Percentiles rank a stretch among this genome's conserved stretches.
Evolutionary conservation across 2,113 vertebrate species (phyloP).

Genomic region (Peromyscus polionotus): DNA sequence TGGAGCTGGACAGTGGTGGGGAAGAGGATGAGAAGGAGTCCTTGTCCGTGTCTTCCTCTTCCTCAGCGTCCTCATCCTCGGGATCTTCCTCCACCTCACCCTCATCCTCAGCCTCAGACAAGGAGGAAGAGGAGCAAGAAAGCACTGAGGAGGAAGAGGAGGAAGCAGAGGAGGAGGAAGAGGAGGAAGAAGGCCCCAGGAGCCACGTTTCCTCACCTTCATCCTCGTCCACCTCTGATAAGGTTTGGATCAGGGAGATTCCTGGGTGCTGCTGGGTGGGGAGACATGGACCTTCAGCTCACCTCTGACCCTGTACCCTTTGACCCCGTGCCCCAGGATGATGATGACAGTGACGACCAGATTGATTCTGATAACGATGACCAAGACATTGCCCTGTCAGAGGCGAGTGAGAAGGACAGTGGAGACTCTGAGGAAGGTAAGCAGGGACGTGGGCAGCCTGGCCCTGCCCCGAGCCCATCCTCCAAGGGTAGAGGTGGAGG

Average conservation of each 20-base stretch:
- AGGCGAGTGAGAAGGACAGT: slow-evolving; percentile 91
- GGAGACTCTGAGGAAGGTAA: slow-evolving; percentile 94
- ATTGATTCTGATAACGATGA: slow-evolving; percentile 79
- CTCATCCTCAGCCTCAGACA: slow-evolving; percentile 91
- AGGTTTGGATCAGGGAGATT: background rate
- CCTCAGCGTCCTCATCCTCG: slow-evolving; percentile 91
- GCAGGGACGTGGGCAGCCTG: background rate
- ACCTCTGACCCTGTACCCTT: rapidly evolving
- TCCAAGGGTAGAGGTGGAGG: background rate
- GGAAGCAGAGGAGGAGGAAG: slow-evolving; percentile 64
- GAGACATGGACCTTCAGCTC: rapidly evolving
- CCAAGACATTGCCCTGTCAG: slow-evolving; percentile 84
- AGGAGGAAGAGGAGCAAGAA: slow-evolving; percentile 88
- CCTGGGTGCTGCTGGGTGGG: background rate
- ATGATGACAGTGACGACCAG: slow-evolving; percentile 66
- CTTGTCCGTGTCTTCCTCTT: slow-evolving; percentile 89
- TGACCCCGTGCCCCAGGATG: slow-evolving; percentile 52
- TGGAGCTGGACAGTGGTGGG: slow-evolving; percentile 97
- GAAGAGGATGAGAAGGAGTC: slow-evolving; percentile 96
- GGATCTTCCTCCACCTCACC: slow-evolving; percentile 90
- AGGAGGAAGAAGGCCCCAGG: slow-evolving; percentile 77
- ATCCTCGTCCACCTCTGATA: slow-evolving; percentile 57
- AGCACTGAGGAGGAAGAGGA: slow-evolving; percentile 83
- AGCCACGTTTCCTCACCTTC: slow-evolving; percentile 61
- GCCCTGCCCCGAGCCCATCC: background rate